Evolutionary conservation across 2,113 vertebrate genomes (phyloP).

Genomic region (Eclectus roratus): DNA sequence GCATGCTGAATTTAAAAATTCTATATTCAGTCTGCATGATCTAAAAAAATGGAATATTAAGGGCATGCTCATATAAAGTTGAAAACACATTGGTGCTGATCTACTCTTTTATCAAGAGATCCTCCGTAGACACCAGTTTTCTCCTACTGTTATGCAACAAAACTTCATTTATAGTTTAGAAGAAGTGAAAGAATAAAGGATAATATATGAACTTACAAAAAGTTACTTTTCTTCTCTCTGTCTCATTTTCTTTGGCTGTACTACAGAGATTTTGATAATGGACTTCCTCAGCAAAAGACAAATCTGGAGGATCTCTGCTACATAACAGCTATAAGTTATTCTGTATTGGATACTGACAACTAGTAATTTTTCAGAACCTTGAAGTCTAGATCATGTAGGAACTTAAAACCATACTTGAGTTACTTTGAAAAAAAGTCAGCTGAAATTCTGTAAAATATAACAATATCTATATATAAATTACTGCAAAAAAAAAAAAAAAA

Average conservation of each 20-base stretch:
- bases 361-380: background rate
- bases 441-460: background rate
- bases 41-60: background rate
- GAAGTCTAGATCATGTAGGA: background rate
- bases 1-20: background rate
- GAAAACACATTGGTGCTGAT: background rate
- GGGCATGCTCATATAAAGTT: background rate
- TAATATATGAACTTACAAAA: background rate
- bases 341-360: background rate
- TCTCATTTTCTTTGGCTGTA: background rate
- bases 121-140: background rate
- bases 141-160: background rate
- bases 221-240: background rate
- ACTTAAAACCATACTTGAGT: background rate
- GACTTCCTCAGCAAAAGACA: background rate
- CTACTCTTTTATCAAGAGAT: background rate
- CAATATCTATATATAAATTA: background rate
- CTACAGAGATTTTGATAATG: background rate
- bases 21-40: background rate
- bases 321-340: background rate
- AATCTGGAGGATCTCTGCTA: background rate
- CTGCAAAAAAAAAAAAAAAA: background rate
- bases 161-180: background rate
- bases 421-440: background rate
- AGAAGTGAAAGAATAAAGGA: background rate